These are phyloP conservation scores for Stigmatopora argus DNA, from an alignment of 2,113 vertebrate genomes.

Conservation along the genomic window DNA sequence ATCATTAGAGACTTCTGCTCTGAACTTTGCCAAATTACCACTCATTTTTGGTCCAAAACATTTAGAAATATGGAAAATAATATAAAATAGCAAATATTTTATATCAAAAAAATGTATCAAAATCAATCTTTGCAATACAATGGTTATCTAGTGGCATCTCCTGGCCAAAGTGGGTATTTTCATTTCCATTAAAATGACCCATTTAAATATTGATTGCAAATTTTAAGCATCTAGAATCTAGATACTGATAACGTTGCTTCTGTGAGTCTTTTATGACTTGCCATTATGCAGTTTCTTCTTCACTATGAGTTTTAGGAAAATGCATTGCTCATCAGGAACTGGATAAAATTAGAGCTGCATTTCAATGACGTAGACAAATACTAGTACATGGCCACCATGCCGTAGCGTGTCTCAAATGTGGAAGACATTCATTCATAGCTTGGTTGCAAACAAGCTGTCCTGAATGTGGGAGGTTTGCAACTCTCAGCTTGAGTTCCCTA, in stretches of 20 bases:
- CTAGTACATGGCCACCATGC: conserved; percentile 15
- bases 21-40: too few relatives aligned
- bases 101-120: too few relatives aligned
- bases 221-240: conserved; percentile 48
- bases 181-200: neutral
- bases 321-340: conserved; percentile 3
- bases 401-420: conserved; percentile 39
- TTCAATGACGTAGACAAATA: conserved; percentile 14
- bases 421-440: conserved; percentile 42
- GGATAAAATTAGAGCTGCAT: conserved; percentile 7
- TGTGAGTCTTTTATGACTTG: conserved; percentile 16
- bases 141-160: conserved; percentile 69
- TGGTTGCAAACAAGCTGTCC: conserved; percentile 48
- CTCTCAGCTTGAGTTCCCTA: conserved; percentile 63
- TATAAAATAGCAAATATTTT: too few relatives aligned
- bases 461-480: conserved; percentile 58
- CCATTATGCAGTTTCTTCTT: conserved; percentile 31
- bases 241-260: conserved; percentile 33
- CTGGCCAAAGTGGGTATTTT: conserved; percentile 33
- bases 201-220: conserved; percentile 11
- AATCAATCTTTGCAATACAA: conserved; percentile 3
- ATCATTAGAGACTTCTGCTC: too few relatives aligned
- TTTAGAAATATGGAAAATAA: too few relatives aligned
- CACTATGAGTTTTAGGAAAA: conserved; percentile 5
- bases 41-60: too few relatives aligned